Evolutionary conservation across 2,113 vertebrate genomes (phyloP).

Genomic region (Gobio gobio): DNA sequence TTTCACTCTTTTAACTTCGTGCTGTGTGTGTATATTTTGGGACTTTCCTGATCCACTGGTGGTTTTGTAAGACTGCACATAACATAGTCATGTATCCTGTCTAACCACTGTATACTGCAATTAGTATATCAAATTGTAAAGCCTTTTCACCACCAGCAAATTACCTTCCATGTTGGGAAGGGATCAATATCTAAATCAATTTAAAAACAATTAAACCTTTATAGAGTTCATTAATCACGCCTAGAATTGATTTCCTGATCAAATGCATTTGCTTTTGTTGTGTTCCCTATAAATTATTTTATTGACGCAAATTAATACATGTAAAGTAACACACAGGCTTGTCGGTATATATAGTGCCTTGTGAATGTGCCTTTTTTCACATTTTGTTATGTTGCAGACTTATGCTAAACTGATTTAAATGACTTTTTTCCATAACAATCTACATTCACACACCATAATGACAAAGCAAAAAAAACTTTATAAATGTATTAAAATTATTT

Average conservation of each 20-base stretch:
- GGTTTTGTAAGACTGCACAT: not conserved
- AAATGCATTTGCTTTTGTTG: not conserved
- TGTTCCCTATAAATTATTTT: conserved; percentile 18
- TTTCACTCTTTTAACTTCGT: not conserved
- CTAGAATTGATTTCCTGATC: conserved; percentile 13
- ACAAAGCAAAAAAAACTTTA: no score
- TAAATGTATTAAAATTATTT: no score
- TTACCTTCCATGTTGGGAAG: conserved; percentile 14
- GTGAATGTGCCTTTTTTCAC: no score
- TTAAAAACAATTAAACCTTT: conserved; percentile 40
- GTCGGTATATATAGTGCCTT: not conserved
- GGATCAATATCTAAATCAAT: conserved; percentile 42
- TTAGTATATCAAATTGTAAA: conserved; percentile 16
- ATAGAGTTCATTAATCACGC: conserved; percentile 27
- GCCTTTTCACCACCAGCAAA: conserved; percentile 26
- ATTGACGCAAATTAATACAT: not conserved
- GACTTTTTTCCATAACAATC: no score
- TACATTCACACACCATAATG: no score
- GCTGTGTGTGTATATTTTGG: not conserved
- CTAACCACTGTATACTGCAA: not conserved
- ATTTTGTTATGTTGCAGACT: not conserved
- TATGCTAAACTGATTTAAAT: no score
- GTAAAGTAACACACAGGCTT: not conserved
- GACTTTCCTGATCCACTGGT: not conserved
- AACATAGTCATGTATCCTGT: not conserved